These are phyloP conservation scores for Andrena camellia DNA, from an alignment of 2,888 invertebrate species.

Conservation along the genomic window DNA sequence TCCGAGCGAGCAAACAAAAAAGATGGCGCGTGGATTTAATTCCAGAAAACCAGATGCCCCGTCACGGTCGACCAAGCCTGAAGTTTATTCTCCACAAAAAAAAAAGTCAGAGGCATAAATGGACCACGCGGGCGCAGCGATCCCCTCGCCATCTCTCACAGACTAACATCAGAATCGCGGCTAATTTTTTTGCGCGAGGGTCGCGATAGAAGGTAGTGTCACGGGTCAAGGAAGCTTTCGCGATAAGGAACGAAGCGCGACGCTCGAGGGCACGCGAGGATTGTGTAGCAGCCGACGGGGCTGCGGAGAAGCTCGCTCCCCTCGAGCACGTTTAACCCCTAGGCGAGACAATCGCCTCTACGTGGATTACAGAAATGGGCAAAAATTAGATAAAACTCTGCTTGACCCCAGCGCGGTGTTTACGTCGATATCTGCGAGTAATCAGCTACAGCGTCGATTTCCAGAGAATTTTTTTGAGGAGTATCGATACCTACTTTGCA, in stretches of 20 bases:
- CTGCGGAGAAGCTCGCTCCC: not conserved
- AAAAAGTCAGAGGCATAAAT: not conserved
- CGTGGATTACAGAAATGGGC: not conserved
- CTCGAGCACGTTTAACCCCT: not conserved
- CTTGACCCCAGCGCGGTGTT: not conserved
- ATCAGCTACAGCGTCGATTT: not conserved
- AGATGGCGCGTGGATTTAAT: too few species aligned
- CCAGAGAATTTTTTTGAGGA: not conserved
- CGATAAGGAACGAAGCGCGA: conserved; percentile 8
- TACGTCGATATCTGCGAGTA: not conserved
- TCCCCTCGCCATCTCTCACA: not conserved
- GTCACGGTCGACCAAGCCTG: not conserved
- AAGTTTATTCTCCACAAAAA: conserved; percentile 20
- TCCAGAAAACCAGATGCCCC: not conserved
- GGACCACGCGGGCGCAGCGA: not conserved
- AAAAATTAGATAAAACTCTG: conserved; percentile 8
- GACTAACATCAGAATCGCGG: not conserved
- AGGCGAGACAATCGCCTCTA: not conserved
- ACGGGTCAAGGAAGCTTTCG: conserved; percentile 44
- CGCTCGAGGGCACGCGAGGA: not conserved
- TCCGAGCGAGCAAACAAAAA: too few species aligned
- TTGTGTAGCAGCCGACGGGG: not conserved
- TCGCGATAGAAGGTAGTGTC: conserved; percentile 21
- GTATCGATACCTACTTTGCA: not conserved
- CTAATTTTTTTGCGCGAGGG: not conserved